Conservation (phyloP, 2,797 vertebrate species). For the Chaunax sp. region DNA sequence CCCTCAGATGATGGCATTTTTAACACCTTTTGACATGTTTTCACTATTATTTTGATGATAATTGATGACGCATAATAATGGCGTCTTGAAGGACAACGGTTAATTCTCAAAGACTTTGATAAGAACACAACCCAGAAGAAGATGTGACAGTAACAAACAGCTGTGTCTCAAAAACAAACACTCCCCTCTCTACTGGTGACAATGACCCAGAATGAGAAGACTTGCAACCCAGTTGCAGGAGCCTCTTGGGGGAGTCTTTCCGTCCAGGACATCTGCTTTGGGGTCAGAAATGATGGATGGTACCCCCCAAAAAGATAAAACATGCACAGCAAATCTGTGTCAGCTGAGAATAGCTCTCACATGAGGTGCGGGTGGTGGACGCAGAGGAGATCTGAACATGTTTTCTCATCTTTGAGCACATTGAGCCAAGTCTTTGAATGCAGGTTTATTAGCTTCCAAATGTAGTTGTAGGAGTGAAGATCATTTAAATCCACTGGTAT, state of each 20-base stretch:
- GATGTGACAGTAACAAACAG: slow-evolving; percentile 23
- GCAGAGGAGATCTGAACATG: slow-evolving; percentile 30
- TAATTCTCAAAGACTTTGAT: slow-evolving; percentile 21
- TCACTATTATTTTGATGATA: slow-evolving; percentile 6
- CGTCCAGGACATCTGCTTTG: slow-evolving; percentile 66
- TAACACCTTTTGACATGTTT: slow-evolving; percentile 15
- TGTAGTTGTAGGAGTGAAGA: background rate
- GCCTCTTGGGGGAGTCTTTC: slow-evolving; percentile 44
- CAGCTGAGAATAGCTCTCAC: slow-evolving; percentile 51
- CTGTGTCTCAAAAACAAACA: slow-evolving; percentile 39
- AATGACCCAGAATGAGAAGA: slow-evolving; percentile 69
- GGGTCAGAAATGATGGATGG: slow-evolving; percentile 69
- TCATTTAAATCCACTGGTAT: slow-evolving; percentile 2
- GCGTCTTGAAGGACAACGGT: slow-evolving; percentile 22
- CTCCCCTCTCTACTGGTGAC: slow-evolving; percentile 35
- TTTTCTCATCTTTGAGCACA: slow-evolving; percentile 26
- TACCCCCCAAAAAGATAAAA: slow-evolving; percentile 49
- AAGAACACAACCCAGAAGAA: background rate
- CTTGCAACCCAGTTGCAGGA: slow-evolving; percentile 46
- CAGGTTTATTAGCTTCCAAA: slow-evolving; percentile 5
- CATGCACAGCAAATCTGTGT: slow-evolving; percentile 52
- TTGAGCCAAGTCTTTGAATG: slow-evolving; percentile 20
- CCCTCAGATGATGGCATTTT: background rate
- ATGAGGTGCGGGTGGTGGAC: slow-evolving; percentile 20
- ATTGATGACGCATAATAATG: slow-evolving; percentile 20